Conservation (phyloP, 2,113 vertebrate species). For the Larimichthys crocea region DNA sequence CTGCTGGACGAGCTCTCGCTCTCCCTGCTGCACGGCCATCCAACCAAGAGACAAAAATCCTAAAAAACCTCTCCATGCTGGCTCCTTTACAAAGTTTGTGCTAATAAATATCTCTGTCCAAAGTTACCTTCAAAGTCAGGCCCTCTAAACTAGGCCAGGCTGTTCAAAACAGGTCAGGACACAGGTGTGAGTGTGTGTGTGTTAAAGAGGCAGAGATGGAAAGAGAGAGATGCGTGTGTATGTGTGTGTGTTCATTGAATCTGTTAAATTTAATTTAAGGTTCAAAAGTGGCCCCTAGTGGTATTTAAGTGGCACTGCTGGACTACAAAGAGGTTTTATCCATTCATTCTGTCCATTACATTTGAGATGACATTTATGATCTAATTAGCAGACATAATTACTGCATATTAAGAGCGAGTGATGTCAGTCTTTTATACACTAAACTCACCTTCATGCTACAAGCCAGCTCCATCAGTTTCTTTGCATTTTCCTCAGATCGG, state of each 20-base stretch:
- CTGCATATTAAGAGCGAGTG: no score
- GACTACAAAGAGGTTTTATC: background rate
- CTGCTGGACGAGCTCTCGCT: slow-evolving; percentile 5
- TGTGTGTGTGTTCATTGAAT: background rate
- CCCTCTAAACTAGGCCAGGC: slow-evolving; percentile 65
- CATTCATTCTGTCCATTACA: background rate
- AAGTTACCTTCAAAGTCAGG: slow-evolving; percentile 69
- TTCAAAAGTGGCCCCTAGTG: slow-evolving; percentile 77
- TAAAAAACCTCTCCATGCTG: slow-evolving; percentile 2
- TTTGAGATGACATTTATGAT: background rate
- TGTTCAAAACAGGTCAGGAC: slow-evolving; percentile 65
- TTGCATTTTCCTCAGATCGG: slow-evolving; percentile 97
- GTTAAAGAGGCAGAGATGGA: background rate
- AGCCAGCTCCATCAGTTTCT: slow-evolving; percentile 98
- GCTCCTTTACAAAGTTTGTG: slow-evolving; percentile 41
- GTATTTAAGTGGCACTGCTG: slow-evolving; percentile 21
- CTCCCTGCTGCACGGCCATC: background rate
- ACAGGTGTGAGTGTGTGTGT: slow-evolving; percentile 50
- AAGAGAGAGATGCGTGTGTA: background rate
- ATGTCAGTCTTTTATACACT: background rate
- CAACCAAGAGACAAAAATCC: slow-evolving; percentile 8
- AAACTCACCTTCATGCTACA: slow-evolving; percentile 96
- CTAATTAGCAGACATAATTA: background rate
- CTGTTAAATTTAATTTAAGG: slow-evolving; percentile 9
- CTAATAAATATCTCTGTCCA: slow-evolving; percentile 51